phyloP scores from a whole-genome alignment of 1,140 invertebrate genomes.

The Aphis craccivora region DNA sequence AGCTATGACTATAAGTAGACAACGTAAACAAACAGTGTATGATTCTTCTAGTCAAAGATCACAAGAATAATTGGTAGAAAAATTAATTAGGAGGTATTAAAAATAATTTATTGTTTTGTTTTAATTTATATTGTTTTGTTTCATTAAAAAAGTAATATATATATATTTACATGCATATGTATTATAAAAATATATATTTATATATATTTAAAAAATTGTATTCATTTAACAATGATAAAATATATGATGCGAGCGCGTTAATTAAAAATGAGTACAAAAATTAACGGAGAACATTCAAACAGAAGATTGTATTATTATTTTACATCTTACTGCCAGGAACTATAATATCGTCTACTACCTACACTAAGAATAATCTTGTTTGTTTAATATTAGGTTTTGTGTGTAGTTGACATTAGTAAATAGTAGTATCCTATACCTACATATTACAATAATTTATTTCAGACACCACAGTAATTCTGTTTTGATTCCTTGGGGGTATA shows the following conservation, averaged over 20 bases:
- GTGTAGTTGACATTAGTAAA: not conserved
- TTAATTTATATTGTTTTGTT: slow-evolving; percentile 50
- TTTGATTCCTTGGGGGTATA: not conserved
- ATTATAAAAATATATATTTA: slow-evolving; percentile 20
- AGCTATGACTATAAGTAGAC: not conserved
- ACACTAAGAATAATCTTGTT: not conserved
- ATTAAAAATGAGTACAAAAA: not conserved
- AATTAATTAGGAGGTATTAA: slow-evolving; percentile 12
- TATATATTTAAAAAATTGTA: slow-evolving; percentile 15
- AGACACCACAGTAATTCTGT: not conserved
- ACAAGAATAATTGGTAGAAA: slow-evolving; percentile 7
- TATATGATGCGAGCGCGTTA: not conserved
- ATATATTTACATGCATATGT: slow-evolving; percentile 38
- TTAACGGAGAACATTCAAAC: not conserved
- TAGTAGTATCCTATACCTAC: not conserved
- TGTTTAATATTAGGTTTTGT: not conserved
- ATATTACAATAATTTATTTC: not conserved
- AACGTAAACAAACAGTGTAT: slow-evolving; percentile 47
- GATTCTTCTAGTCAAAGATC: slow-evolving; percentile 49
- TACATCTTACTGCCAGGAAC: not conserved
- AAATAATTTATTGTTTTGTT: slow-evolving; percentile 43
- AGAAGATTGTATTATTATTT: not conserved
- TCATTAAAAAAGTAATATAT: slow-evolving; percentile 31
- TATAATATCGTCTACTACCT: not conserved
- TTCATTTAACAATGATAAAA: not conserved